Percentiles rank a stretch among this genome's conserved stretches.
phyloP scores from a whole-genome alignment of 2,113 vertebrate genomes.

The Ictalurus punctatus region DNA sequence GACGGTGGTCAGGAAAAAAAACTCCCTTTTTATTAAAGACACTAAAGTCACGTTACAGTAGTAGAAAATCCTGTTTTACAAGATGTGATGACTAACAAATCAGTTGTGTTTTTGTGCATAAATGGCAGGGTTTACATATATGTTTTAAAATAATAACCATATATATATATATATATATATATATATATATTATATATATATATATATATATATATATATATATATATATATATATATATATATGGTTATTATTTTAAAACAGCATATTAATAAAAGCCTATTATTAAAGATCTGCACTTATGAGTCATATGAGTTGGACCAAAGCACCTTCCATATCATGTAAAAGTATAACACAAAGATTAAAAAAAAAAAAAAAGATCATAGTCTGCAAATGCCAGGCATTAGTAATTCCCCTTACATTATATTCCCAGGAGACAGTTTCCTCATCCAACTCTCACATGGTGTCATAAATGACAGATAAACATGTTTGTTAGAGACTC shows the following conservation, averaged over 20 bases:
- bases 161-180: background rate
- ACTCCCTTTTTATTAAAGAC: too few species aligned
- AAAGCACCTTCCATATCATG: background rate
- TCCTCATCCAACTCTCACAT: background rate
- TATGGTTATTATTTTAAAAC: background rate
- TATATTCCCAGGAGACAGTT: background rate
- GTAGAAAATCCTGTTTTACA: too few species aligned
- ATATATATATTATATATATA: background rate
- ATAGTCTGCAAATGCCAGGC: background rate
- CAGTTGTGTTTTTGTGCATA: too few species aligned
- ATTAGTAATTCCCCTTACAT: background rate
- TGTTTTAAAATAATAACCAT: too few species aligned
- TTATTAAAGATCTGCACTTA: too few species aligned
- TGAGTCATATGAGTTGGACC: background rate
- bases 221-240: background rate
- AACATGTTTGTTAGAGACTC: background rate
- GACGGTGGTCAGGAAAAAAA: too few species aligned
- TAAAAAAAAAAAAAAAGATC: background rate
- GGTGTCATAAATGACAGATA: background rate
- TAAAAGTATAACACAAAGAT: background rate
- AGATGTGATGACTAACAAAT: too few species aligned
- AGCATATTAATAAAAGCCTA: background rate
- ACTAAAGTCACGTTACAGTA: too few species aligned
- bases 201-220: background rate
- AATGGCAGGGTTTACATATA: too few species aligned